Evolutionary conservation across 1,140 invertebrate species (phyloP).

Genomic region (Drosophila suzukii): DNA sequence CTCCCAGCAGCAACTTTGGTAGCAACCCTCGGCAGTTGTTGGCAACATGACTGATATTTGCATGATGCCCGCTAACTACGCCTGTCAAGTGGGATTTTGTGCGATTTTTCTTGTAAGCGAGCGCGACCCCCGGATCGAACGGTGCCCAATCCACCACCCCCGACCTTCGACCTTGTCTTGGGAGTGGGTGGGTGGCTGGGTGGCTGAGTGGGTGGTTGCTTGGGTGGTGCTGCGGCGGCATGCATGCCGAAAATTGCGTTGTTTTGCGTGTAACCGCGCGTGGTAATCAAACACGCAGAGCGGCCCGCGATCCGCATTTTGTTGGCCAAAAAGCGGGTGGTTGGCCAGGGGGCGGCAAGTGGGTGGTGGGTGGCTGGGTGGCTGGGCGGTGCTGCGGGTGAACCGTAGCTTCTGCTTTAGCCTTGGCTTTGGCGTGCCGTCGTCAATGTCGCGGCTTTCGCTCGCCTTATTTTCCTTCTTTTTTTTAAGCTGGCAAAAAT

Average conservation of each 20-base stretch:
- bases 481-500: constrained; percentile 17
- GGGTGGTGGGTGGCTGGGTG: constrained; percentile 1
- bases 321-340: constrained; percentile 1
- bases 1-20: neutral
- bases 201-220: constrained; percentile 6
- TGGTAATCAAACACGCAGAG: constrained; percentile 82
- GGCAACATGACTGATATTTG: constrained; percentile 79
- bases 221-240: constrained; percentile 51
- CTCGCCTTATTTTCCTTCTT: constrained; percentile 11
- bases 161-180: constrained; percentile 14
- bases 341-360: neutral
- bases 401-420: constrained; percentile 4
- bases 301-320: constrained; percentile 27
- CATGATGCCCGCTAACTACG: constrained; percentile 83
- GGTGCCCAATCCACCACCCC: constrained; percentile 9
- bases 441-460: constrained; percentile 31
- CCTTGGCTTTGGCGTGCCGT: constrained; percentile 55
- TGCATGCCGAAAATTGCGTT: constrained; percentile 83
- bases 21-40: constrained; percentile 51
- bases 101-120: constrained; percentile 82
- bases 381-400: constrained; percentile 1
- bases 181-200: constrained; percentile 12
- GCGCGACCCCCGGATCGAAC: constrained; percentile 59
- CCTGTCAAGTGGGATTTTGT: constrained; percentile 84
- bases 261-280: constrained; percentile 84